Evolutionary conservation across 2,888 invertebrate genomes (phyloP).

Genomic region (Sesia apiformis): DNA sequence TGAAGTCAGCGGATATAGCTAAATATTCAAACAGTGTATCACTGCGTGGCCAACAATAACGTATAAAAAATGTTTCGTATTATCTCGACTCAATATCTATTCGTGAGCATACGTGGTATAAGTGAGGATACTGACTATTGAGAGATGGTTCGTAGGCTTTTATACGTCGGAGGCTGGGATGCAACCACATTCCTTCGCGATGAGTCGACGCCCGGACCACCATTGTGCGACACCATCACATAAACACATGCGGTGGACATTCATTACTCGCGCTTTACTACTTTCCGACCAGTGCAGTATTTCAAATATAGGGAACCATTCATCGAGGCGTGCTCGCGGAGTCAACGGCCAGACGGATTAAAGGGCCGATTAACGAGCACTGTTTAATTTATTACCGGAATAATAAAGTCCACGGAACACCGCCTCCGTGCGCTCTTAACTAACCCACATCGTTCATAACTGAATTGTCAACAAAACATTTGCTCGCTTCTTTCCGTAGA

Average conservation of each 20-base stretch:
- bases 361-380: constrained; percentile 67
- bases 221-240: constrained; percentile 23
- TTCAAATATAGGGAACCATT: constrained; percentile 35
- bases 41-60: constrained; percentile 67
- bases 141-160: constrained; percentile 5
- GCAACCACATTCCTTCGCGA: constrained; percentile 58
- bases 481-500: not conserved
- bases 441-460: constrained; percentile 35
- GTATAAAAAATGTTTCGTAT: constrained; percentile 49
- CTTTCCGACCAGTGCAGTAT: constrained; percentile 26
- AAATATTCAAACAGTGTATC: constrained; percentile 73
- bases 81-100: constrained; percentile 59
- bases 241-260: constrained; percentile 32
- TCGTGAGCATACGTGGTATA: constrained; percentile 8
- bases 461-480: constrained; percentile 43
- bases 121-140: not conserved
- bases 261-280: constrained; percentile 42
- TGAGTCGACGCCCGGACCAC: constrained; percentile 35
- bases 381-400: constrained; percentile 68
- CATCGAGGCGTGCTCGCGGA: constrained; percentile 20
- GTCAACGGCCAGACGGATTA: constrained; percentile 72
- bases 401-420: constrained; percentile 57
- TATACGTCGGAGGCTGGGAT: constrained; percentile 31
- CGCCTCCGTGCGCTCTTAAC: constrained; percentile 23
- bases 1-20: constrained; percentile 74